Evolutionary conservation across 2,113 vertebrate species (phyloP), one percentile per base, ranked within the genome.

Genomic region (Peromyscus polionotus): DNA sequence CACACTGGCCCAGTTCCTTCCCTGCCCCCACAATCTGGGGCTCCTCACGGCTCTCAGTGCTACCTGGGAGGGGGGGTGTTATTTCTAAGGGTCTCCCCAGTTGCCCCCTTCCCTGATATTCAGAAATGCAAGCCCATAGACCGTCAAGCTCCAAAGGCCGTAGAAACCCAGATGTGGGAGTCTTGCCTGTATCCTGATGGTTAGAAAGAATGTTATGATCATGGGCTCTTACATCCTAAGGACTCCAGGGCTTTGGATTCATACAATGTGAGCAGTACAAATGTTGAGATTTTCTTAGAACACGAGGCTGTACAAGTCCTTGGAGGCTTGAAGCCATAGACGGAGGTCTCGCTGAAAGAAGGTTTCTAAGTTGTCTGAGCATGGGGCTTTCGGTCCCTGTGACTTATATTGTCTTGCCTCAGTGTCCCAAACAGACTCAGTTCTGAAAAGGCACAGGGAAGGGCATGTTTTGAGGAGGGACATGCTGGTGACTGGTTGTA

Each of bases 251-350:
- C 84, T 81, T 93, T 0, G 0, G 45, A 63, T 86, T 77, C 85
- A 81, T 12, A 83, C 92, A 81, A 33, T 42, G 14, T 70, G 73
- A 28, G 57, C 80, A 87, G 87, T 42, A 83, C 13, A 90, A 39
- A 39, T 10, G 22, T 84, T 88, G 19, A 19, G 84, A 94, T 54
- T 86, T 97, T 90, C 92, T 91, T 90, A 95, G 88, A 96, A 83
- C 61, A 42, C 9, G 75, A 95, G 73, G 67, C 3, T 72, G 89
- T 79, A n/a, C 14, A 88, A 61, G 24, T 96, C 95, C 80, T 80
- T 24, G 22, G 70, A 97, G 54, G 28, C 33, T 67, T 28, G 16
- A 77, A 94, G 39, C 24, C 68, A 54, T 28, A 90, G 63, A 39
- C 51, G 20, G 68, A 76, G 59, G 57, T 59, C 65, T 95, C 26